Evolutionary conservation across 2,888 invertebrate genomes (phyloP), one percentile per base, ranked within the genome.

Genomic region (Rhagophthalmus giganteus): DNA sequence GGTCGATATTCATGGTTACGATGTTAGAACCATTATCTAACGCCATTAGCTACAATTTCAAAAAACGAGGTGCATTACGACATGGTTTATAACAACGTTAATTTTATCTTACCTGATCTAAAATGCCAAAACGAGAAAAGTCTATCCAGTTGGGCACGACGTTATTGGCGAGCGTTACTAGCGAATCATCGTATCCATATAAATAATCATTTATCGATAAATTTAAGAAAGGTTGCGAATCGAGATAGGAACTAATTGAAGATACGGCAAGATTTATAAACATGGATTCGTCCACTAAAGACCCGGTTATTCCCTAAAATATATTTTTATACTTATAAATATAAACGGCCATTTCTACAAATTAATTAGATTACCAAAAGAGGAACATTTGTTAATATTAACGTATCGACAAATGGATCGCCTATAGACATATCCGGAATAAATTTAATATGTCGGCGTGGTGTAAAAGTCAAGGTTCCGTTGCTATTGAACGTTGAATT

Each of bases 171-270:
- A 90, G 68, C 1, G 77, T 75, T 34, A 93, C 83, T 30, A 93
- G 67, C 0, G 80, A 78, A 66, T 93, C 91, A 1, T 88, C 82
- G 68, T 90, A 91, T 0, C 92, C 92, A 88, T 90, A 91, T 8
- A 92, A 74, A 66, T 85, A 87, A 15, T 90, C 85, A 46, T 87
- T 74, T 0, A 86, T 84, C 0, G 81, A 78, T 24, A 87, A 66
- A 14, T 80, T 79, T 9, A 88, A 69, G 53, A 91, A 81, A 0
- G 87, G 79, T 59, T 84, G 70, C 0, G 85, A 78, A 45, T 81
- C 74, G 14, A 87, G 62, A 9, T 77, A 75, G 26, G 75, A 75
- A 1, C 81, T 74, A 42, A 88, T 63, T 4, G 85, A 73, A 35
- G 82, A 77, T 38, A 88, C 75, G 0, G 80, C 86, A 35, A 84